Conservation (phyloP, 2,797 vertebrate genomes). For the Pipistrellus pipistrellus region DNA sequence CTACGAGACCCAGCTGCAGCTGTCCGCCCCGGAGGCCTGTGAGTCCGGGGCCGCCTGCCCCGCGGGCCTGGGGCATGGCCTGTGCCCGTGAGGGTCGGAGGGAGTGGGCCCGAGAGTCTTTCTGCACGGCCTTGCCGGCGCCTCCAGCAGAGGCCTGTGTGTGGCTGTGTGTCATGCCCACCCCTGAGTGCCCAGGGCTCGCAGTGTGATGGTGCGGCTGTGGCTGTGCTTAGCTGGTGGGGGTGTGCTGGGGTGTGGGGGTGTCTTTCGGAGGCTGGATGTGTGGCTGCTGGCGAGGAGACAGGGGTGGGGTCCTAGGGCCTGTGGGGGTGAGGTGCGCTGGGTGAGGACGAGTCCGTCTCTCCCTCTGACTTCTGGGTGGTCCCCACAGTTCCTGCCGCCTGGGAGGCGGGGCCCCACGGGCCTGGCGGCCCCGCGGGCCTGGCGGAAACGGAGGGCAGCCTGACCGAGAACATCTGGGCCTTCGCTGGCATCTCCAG, state of each 20-base stretch:
- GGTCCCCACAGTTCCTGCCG: conserved; percentile 41
- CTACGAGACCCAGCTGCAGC: conserved; percentile 91
- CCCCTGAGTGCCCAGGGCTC: background rate
- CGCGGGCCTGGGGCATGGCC: background rate
- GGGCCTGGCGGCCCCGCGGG: conserved; percentile 78
- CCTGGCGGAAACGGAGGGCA: conserved; percentile 93
- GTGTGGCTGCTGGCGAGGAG: background rate
- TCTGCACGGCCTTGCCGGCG: background rate
- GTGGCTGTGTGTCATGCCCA: rapidly evolving
- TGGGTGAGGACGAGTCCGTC: rapidly evolving
- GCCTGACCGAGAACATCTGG: conserved; percentile 94
- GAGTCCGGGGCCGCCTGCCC: conserved; percentile 61
- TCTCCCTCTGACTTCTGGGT: background rate
- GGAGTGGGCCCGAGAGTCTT: no score
- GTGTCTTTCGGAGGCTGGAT: background rate
- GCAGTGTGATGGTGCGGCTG: rapidly evolving
- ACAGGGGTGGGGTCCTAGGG: background rate
- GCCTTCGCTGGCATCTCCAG: conserved; percentile 93
- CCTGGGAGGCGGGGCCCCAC: conserved; percentile 84
- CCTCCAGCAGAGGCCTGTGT: background rate
- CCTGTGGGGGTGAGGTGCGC: background rate
- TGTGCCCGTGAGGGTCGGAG: no score
- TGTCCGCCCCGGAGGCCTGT: conserved; percentile 89
- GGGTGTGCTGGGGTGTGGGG: background rate
- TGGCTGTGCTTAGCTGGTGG: background rate